Conservation (phyloP, 2,888 invertebrate genomes). For the Melipona beecheii region DNA sequence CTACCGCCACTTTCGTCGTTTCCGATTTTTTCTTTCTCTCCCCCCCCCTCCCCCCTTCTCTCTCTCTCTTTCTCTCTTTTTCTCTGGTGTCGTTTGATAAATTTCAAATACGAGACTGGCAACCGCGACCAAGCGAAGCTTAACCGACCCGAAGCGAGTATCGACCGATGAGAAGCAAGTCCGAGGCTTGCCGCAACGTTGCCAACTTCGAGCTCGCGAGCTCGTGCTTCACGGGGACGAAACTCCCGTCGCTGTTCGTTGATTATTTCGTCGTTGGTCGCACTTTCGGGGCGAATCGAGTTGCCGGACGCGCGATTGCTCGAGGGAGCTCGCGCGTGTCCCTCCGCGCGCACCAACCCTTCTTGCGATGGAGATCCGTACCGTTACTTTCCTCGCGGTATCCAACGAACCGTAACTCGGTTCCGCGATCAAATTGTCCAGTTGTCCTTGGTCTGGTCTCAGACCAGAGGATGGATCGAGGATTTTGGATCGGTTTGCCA, state of each 20-base stretch:
- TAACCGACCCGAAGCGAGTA: no score
- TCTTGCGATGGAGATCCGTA: slow-evolving; percentile 38
- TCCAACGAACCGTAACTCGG: slow-evolving; percentile 15
- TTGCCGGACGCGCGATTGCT: slow-evolving; percentile 5
- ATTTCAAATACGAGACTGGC: no score
- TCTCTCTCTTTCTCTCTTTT: no score
- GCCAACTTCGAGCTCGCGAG: no score
- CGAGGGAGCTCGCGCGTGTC: not conserved
- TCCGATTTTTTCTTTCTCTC: not conserved
- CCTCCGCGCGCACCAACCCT: slow-evolving; percentile 19
- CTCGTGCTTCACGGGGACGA: no score
- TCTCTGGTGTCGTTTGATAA: not conserved
- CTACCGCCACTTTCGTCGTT: slow-evolving; percentile 7
- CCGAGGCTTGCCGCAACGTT: no score
- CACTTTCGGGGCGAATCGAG: slow-evolving; percentile 4
- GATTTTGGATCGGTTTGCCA: slow-evolving; percentile 51
- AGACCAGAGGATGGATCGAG: not conserved
- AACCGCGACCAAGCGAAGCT: no score
- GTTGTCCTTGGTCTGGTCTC: not conserved
- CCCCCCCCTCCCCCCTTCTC: no score
- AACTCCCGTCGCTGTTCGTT: not conserved
- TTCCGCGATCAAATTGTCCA: slow-evolving; percentile 43
- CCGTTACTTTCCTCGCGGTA: not conserved
- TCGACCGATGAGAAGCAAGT: no score
- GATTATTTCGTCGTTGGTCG: slow-evolving; percentile 10